Conservation (phyloP, 1,140 invertebrate species). For the Ooceraea biroi region DNA sequence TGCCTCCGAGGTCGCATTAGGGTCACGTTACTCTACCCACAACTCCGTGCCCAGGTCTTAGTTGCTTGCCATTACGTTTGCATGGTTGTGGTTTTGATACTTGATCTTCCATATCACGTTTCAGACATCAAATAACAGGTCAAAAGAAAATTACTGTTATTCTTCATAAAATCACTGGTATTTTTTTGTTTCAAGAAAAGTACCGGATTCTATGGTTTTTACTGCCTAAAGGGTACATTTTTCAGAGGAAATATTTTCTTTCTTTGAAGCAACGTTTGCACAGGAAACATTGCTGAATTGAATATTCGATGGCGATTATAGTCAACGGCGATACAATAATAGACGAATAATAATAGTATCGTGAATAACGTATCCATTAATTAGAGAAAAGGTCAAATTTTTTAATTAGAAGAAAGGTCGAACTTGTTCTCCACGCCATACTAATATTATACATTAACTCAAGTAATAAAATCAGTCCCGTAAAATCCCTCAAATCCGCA, state of each 20-base stretch:
- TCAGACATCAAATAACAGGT: conserved; percentile 1
- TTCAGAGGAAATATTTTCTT: no score
- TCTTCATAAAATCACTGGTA: no score
- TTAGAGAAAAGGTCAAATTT: conserved; percentile 7
- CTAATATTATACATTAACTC: background rate
- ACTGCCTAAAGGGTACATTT: background rate
- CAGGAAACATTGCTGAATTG: no score
- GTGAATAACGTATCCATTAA: background rate
- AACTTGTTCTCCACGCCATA: background rate
- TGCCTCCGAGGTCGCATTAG: conserved; percentile 32
- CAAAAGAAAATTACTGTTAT: conserved; percentile 22
- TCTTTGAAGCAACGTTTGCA: background rate
- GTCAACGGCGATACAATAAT: background rate
- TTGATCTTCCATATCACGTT: conserved; percentile 26
- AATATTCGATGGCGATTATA: no score
- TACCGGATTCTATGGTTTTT: background rate
- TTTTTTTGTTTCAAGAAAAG: background rate
- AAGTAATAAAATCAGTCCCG: background rate
- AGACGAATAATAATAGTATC: background rate
- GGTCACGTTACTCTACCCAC: conserved; percentile 36
- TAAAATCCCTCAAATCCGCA: conserved; percentile 17
- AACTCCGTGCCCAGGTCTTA: conserved; percentile 10
- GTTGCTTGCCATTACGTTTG: conserved; percentile 42
- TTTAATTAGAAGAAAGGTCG: no score
- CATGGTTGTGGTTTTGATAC: conserved; percentile 30